These are phyloP conservation scores for Mobula hypostoma DNA, from an alignment of 2,113 vertebrate genomes.

Conservation along the genomic window DNA sequence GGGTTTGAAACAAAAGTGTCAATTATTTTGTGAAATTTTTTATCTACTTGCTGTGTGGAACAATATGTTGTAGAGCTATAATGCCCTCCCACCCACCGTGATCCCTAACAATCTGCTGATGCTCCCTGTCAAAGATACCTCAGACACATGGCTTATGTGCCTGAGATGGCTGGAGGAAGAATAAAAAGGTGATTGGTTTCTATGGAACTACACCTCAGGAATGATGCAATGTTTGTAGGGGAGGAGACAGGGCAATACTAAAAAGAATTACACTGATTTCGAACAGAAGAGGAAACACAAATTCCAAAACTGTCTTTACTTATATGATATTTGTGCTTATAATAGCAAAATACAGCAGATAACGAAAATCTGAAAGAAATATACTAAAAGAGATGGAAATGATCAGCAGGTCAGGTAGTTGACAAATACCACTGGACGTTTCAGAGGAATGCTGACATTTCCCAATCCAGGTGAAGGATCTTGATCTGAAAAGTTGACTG, in stretches of 20 bases:
- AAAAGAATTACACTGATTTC: not conserved
- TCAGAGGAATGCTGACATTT: no score
- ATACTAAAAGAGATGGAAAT: no score
- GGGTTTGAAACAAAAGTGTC: not conserved
- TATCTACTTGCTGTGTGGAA: not conserved
- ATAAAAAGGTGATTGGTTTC: not conserved
- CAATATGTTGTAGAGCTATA: not conserved
- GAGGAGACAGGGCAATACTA: not conserved
- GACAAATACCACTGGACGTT: no score
- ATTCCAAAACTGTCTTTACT: not conserved
- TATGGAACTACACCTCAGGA: not conserved
- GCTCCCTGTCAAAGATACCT: not conserved
- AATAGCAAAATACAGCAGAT: no score
- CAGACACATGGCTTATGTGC: no score
- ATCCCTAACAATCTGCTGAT: not conserved
- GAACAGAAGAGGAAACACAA: not conserved
- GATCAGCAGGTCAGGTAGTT: no score
- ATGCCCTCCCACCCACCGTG: not conserved
- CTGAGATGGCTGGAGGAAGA: not conserved
- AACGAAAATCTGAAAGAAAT: no score
- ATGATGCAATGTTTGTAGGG: not conserved
- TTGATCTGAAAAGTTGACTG: no score
- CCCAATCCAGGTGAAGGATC: no score
- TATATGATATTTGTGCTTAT: not conserved
- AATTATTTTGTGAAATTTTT: conserved; percentile 2